phyloP scores from a whole-genome alignment of 2,888 invertebrate genomes.

The Papilio protenor region DNA sequence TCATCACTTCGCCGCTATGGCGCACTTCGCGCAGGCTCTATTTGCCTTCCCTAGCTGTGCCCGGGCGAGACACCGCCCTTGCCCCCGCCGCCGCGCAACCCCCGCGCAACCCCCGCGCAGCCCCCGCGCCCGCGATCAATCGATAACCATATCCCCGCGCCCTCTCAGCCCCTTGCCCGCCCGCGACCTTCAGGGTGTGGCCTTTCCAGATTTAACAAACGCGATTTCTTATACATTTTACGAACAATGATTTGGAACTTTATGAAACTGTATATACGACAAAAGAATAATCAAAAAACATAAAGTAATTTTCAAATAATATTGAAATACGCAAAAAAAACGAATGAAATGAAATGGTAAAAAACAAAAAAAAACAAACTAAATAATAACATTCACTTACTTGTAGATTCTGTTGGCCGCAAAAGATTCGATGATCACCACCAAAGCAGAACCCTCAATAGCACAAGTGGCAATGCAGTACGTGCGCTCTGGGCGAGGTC shows the following conservation, averaged over 20 bases:
- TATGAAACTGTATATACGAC: not conserved
- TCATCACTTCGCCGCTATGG: not conserved
- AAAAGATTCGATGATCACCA: not conserved
- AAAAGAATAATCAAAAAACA: not conserved
- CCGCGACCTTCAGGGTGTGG: not conserved
- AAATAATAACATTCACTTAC: not conserved
- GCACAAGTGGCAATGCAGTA: not conserved
- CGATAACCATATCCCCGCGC: too few species aligned
- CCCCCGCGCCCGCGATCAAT: not conserved
- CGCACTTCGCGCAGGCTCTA: not conserved
- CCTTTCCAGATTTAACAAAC: not conserved
- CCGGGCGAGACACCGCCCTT: not conserved
- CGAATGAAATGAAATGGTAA: not conserved
- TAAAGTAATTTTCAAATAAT: not conserved
- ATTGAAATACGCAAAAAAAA: not conserved
- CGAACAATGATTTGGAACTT: too few species aligned
- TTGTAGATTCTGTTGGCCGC: not conserved
- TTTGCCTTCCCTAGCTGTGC: not conserved
- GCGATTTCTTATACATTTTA: not conserved
- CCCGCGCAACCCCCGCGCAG: too few species aligned
- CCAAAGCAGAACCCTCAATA: not conserved
- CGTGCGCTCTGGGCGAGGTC: not conserved
- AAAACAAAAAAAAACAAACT: not conserved
- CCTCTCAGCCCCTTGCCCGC: not conserved
- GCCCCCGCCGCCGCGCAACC: too few species aligned